phyloP scores from a whole-genome alignment of 2,113 vertebrate species.

The Pelecanus crispus region DNA sequence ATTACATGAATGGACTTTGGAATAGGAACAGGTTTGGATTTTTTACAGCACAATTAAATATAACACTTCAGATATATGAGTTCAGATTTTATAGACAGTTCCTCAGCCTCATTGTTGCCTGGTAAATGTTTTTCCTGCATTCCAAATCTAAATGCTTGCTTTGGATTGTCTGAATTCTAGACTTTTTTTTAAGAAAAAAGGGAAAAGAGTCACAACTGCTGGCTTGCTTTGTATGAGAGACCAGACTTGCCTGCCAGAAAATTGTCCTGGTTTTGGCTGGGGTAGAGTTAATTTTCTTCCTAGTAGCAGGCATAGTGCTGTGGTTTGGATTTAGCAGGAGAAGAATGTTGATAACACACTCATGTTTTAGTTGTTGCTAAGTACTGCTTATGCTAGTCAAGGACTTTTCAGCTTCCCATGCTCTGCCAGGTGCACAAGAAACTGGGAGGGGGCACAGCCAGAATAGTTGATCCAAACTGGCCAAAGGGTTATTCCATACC shows the following conservation, averaged over 20 bases:
- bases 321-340: no score
- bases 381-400: no score
- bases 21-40: not conserved
- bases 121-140: fast-evolving
- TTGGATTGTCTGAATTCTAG: not conserved
- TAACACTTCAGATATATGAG: not conserved
- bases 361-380: no score
- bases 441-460: no score
- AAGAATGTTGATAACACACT: no score
- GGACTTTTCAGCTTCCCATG: no score
- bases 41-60: not conserved
- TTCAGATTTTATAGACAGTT: not conserved
- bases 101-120: not conserved
- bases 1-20: not conserved
- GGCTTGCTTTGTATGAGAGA: not conserved
- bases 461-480: no score
- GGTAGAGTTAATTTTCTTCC: no score
- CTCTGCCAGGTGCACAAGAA: no score
- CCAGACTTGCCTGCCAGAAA: not conserved
- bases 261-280: no score
- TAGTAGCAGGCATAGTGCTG: no score
- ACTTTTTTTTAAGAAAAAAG: not conserved
- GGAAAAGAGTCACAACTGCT: not conserved
- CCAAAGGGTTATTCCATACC: no score
- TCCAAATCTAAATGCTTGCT: not conserved